These are phyloP conservation scores for Nephotettix cincticeps DNA, from an alignment of 1,140 invertebrate genomes.

Conservation along the genomic window DNA sequence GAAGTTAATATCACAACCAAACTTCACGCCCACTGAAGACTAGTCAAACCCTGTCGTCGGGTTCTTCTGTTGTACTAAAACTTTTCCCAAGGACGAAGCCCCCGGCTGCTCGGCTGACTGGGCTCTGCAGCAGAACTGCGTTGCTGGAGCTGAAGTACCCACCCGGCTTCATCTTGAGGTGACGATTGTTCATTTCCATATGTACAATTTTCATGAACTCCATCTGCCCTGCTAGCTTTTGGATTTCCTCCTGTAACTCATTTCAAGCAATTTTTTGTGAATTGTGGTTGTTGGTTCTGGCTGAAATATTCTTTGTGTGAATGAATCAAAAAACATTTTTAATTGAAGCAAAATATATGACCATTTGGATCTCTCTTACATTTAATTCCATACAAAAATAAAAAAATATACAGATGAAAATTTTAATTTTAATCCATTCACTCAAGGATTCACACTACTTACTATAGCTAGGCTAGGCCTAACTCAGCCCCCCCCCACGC, in stretches of 20 bases:
- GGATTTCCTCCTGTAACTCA: constrained; percentile 81
- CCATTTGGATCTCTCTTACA: no score
- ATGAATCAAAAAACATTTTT: no score
- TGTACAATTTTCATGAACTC: constrained; percentile 92
- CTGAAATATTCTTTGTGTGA: no score
- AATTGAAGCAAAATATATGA: no score
- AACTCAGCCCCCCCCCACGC: no score
- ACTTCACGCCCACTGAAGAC: constrained; percentile 48
- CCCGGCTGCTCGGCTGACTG: constrained; percentile 19
- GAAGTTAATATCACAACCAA: constrained; percentile 32
- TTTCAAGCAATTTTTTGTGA: no score
- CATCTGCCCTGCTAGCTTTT: constrained; percentile 86
- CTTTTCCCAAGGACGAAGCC: constrained; percentile 23
- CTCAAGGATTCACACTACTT: no score
- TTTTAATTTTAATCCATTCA: no score
- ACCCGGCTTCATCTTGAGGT: constrained; percentile 77
- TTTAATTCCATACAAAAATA: no score
- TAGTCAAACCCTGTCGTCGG: constrained; percentile 51
- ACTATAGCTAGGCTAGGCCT: no score
- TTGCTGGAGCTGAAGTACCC: constrained; percentile 66
- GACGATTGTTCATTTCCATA: constrained; percentile 88
- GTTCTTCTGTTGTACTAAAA: constrained; percentile 36
- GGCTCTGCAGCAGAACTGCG: constrained; percentile 50
- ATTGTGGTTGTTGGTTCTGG: no score
- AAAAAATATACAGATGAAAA: no score